Percentiles rank a stretch among this genome's conserved stretches.
These are phyloP conservation scores for Vespertilio murinus DNA, from an alignment of 2,797 vertebrate species.

Conservation along the genomic window DNA sequence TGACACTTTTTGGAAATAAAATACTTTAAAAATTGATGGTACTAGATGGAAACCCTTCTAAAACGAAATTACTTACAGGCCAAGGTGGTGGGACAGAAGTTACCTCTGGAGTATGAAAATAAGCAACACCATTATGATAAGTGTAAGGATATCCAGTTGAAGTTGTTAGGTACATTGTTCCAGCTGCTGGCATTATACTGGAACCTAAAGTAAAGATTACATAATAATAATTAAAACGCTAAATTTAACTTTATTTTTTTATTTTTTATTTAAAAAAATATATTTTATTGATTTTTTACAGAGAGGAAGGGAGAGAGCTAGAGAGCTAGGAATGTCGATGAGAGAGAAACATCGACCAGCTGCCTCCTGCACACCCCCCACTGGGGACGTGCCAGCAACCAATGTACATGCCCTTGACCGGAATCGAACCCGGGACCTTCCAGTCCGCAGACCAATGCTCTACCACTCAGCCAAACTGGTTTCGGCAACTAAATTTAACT, in stretches of 20 bases:
- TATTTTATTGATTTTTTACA: too few relatives aligned
- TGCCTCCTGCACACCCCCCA: too few relatives aligned
- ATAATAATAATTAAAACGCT: slow-evolving; percentile 26
- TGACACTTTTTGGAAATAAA: slow-evolving; percentile 55
- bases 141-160: slow-evolving; percentile 89
- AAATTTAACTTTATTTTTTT: slow-evolving; percentile 12
- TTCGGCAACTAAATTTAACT: neutral
- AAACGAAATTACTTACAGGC: slow-evolving; percentile 84
- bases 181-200: slow-evolving; percentile 81
- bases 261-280: too few relatives aligned
- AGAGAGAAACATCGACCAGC: too few relatives aligned
- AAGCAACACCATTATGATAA: slow-evolving; percentile 91
- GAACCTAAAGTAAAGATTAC: slow-evolving; percentile 78
- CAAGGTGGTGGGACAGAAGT: slow-evolving; percentile 83
- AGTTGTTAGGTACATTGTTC: slow-evolving; percentile 87
- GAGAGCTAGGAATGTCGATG: too few relatives aligned
- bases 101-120: slow-evolving; percentile 87
- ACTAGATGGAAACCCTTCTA: slow-evolving; percentile 26
- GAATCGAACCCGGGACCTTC: too few relatives aligned
- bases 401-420: too few relatives aligned
- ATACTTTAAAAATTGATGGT: neutral
- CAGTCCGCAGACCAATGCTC: too few relatives aligned
- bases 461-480: too few relatives aligned
- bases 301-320: too few relatives aligned
- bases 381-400: too few relatives aligned